Percentiles rank a stretch among this genome's conserved stretches.
Evolutionary conservation across 2,888 invertebrate species (phyloP).

Genomic region (Cerceris ruficornis): DNA sequence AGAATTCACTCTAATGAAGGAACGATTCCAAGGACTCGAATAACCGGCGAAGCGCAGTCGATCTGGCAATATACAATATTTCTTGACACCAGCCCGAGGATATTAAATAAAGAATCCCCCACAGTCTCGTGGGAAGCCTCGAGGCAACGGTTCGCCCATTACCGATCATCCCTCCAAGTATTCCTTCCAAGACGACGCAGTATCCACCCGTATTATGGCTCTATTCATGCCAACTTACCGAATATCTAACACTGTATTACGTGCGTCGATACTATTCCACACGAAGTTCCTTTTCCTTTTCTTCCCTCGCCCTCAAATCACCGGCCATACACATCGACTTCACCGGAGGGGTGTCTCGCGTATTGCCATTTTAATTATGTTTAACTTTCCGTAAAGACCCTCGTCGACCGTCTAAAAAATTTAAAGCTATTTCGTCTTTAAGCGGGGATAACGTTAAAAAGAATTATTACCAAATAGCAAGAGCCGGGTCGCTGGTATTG

Average conservation of each 20-base stretch:
- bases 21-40: constrained; percentile 29
- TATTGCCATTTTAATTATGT: constrained; percentile 70
- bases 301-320: constrained; percentile 35
- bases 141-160: constrained; percentile 67
- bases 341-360: constrained; percentile 28
- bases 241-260: constrained; percentile 70
- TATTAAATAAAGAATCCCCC: constrained; percentile 78
- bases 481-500: too few species aligned
- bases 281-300: constrained; percentile 9
- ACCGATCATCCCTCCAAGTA: constrained; percentile 65
- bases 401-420: constrained; percentile 33
- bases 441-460: constrained; percentile 29
- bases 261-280: constrained; percentile 33
- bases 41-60: constrained; percentile 51
- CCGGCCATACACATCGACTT: constrained; percentile 12
- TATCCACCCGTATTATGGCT: constrained; percentile 67
- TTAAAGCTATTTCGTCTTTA: constrained; percentile 19
- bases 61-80: constrained; percentile 66
- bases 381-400: constrained; percentile 41
- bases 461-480: constrained; percentile 9
- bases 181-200: constrained; percentile 60
- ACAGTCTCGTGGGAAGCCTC: constrained; percentile 69
- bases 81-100: constrained; percentile 77
- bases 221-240: constrained; percentile 75
- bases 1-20: not conserved